These are phyloP conservation scores for Isurus oxyrinchus DNA, from an alignment of 2,113 vertebrate genomes.

Conservation along the genomic window DNA sequence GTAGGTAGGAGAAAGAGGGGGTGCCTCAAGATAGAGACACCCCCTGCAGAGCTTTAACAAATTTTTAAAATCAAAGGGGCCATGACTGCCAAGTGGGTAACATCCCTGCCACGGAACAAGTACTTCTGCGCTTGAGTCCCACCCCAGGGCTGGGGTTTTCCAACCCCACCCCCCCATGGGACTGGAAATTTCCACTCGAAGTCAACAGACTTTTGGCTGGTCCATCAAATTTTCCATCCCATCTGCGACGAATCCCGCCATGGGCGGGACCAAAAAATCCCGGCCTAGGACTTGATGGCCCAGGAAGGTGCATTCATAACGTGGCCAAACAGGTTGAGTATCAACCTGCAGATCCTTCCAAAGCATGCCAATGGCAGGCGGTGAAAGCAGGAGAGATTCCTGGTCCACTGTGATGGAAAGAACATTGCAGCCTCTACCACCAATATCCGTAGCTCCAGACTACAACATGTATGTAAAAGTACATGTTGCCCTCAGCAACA, in stretches of 20 bases:
- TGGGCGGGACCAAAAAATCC: too few relatives aligned
- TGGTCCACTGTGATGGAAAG: neutral
- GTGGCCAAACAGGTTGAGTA: neutral
- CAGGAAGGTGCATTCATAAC: neutral
- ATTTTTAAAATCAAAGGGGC: neutral
- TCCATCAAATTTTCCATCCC: too few relatives aligned
- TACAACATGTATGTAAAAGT: neutral
- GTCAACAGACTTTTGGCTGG: too few relatives aligned
- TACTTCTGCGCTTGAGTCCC: too few relatives aligned
- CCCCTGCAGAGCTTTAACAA: neutral
- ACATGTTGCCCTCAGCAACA: neutral
- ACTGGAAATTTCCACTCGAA: too few relatives aligned
- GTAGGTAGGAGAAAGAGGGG: neutral
- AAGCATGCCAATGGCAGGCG: too few relatives aligned
- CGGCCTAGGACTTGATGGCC: neutral
- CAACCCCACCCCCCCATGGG: too few relatives aligned
- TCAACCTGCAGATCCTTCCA: neutral
- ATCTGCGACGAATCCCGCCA: too few relatives aligned
- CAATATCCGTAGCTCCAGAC: neutral
- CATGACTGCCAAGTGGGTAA: neutral
- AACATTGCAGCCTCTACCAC: neutral
- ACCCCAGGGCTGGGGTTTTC: too few relatives aligned
- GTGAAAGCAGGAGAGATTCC: neutral
- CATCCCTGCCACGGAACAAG: too few relatives aligned
- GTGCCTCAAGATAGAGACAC: neutral